These are phyloP conservation scores for Rhorus exstirpatorius DNA, from an alignment of 2,888 invertebrate species.

Conservation along the genomic window DNA sequence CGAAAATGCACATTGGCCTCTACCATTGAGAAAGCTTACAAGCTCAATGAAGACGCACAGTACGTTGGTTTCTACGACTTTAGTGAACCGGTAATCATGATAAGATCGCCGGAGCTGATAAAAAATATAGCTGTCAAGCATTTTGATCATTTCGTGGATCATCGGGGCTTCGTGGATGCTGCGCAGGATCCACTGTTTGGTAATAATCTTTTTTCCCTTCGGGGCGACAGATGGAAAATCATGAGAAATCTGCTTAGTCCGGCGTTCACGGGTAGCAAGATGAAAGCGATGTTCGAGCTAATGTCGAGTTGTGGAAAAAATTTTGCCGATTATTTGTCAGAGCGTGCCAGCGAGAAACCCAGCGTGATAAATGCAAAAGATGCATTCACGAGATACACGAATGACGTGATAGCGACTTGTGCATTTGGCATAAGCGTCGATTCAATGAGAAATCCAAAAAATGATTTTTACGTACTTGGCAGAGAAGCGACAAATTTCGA, in stretches of 20 bases:
- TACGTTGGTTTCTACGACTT: constrained; percentile 80
- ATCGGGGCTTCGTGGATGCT: constrained; percentile 51
- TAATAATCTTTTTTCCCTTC: constrained; percentile 57
- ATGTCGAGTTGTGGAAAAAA: constrained; percentile 63
- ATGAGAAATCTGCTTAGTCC: constrained; percentile 60
- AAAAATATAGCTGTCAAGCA: constrained; percentile 74
- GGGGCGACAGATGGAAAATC: constrained; percentile 61
- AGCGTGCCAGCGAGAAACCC: constrained; percentile 50
- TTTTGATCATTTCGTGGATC: constrained; percentile 68
- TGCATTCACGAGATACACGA: constrained; percentile 73
- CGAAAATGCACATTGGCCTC: constrained; percentile 48
- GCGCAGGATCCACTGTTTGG: constrained; percentile 62
- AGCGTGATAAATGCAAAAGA: constrained; percentile 76
- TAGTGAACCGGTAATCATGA: constrained; percentile 74
- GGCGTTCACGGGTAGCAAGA: constrained; percentile 69
- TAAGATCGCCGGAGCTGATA: constrained; percentile 82
- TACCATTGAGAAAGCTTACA: constrained; percentile 64
- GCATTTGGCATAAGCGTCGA: constrained; percentile 75
- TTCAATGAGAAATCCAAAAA: constrained; percentile 73
- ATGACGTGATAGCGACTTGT: constrained; percentile 75
- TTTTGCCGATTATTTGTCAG: constrained; percentile 54
- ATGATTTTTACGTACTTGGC: constrained; percentile 73
- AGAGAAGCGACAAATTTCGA: constrained; percentile 44
- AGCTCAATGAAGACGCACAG: constrained; percentile 40
- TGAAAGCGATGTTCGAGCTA: constrained; percentile 68